Percentiles rank a stretch among this genome's conserved stretches.
Conservation (phyloP, 2,797 vertebrate genomes). For the Hapalemur alaotrensis region DNA sequence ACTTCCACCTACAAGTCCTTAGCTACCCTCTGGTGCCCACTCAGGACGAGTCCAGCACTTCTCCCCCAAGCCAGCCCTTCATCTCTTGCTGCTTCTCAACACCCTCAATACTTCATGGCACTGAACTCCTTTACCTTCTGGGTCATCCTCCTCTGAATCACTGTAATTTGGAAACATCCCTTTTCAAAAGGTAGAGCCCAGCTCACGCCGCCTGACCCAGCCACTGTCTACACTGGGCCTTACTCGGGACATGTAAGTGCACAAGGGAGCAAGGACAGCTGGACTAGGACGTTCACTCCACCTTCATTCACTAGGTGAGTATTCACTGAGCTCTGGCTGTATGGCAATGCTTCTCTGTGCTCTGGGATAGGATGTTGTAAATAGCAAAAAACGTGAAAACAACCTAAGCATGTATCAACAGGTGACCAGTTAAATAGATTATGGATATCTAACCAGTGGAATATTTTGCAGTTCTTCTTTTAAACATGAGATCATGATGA, state of each 20-base stretch:
- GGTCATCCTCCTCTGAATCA: neutral
- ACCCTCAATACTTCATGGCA: rapidly evolving
- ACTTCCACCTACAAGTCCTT: neutral
- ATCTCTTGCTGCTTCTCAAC: neutral
- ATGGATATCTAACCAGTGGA: neutral
- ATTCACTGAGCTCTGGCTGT: neutral
- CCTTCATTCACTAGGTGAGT: neutral
- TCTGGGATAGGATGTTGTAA: neutral
- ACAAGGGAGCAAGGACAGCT: neutral
- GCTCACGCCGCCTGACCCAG: neutral
- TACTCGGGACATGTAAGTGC: neutral
- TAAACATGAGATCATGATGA: neutral
- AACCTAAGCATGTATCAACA: neutral
- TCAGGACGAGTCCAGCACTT: neutral
- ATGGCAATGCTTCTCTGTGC: neutral
- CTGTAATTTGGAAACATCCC: neutral
- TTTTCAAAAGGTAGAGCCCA: neutral
- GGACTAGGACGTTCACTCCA: rapidly evolving
- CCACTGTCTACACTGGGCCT: too few species aligned
- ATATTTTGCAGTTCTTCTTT: neutral
- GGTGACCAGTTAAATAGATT: neutral
- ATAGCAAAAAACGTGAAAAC: neutral
- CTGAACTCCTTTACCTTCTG: neutral
- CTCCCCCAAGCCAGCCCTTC: neutral
- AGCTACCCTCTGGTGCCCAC: neutral